Base-by-base conservation (phyloP, 2,888 invertebrate species). In the Patella depressa region DNA sequence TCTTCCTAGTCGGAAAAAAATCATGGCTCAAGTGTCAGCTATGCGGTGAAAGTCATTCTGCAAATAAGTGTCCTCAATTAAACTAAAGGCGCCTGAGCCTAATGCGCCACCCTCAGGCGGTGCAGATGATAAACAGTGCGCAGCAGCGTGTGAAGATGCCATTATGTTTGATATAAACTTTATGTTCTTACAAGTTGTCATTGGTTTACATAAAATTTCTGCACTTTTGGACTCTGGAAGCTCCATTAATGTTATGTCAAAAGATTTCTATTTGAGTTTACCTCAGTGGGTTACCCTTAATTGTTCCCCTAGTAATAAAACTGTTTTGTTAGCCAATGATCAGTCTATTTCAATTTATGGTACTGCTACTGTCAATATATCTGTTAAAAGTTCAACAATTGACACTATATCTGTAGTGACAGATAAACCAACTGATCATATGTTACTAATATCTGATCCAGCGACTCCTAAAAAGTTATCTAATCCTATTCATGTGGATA, bases 401-500 rank as follows among this genome's bases (percentile, higher is more conserved):
- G 5, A 15, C 15, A 57, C 17, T 57, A 57, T 57, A 17, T 17
- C 57, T 57, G 57, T 57, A 11, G 24, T 73, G 9, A 11, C 24
- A 3, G 53, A 53, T 19, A 15, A 53, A 12, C 19, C 54, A 3
- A 54, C 45, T 53, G 24, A n/a, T 19, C 73, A 73, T 53, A 53
- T 73, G 57, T 12, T 57, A 19, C 55, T 24, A 11, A 3, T 73
- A n/a, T 19, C 17, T n/a, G 34, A 73, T 55, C 57, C 73, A 19
- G 12, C 2, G 11, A n/a, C 17, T 55, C 19, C 4, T 11, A n/a
- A 55, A 73, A 53, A 12, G 2, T 45, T 45, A 2, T n/a, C n/a
- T 17, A 53, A 53, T 14, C 17, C 57, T 15, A 55, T 73, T 5
- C 73, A 73, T 55, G 24, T 73, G 9, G 57, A 73, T 73, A 53